A percentile compares a stretch with the other conserved stretches of the same genome.
Conservation (phyloP, 2,113 vertebrate genomes). For the Pardalotus punctatus region DNA sequence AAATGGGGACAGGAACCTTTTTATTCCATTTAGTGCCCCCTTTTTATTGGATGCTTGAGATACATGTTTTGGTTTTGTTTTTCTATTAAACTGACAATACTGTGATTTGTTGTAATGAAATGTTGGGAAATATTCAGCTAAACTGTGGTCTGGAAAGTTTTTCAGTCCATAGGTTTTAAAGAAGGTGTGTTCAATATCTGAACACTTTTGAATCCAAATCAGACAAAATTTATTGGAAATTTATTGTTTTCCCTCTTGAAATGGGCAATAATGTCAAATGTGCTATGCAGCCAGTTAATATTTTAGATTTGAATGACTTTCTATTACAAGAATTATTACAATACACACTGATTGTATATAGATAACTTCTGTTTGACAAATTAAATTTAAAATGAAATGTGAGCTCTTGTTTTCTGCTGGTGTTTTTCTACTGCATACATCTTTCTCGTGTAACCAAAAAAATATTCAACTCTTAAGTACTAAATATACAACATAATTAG, state of each 20-base stretch:
- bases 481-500: background rate
- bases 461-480: slow-evolving; percentile 15
- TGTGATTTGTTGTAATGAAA: slow-evolving; percentile 67
- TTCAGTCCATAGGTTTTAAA: slow-evolving; percentile 65
- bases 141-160: slow-evolving; percentile 64
- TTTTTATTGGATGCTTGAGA: slow-evolving; percentile 71
- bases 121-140: slow-evolving; percentile 63
- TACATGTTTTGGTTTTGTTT: slow-evolving; percentile 42
- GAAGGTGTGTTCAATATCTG: slow-evolving; percentile 45
- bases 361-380: slow-evolving; percentile 92
- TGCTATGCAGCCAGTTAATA: slow-evolving; percentile 94
- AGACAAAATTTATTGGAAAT: slow-evolving; percentile 75
- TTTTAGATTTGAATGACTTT: slow-evolving; percentile 83
- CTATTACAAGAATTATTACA: slow-evolving; percentile 88
- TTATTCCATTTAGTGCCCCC: slow-evolving; percentile 74
- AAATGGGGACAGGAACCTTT: slow-evolving; percentile 75
- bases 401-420: slow-evolving; percentile 71
- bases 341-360: slow-evolving; percentile 91
- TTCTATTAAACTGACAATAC: slow-evolving; percentile 65
- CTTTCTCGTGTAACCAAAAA: slow-evolving; percentile 40
- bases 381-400: slow-evolving; percentile 82
- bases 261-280: slow-evolving; percentile 92
- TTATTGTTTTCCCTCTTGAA: slow-evolving; percentile 72
- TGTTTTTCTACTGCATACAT: slow-evolving; percentile 22
- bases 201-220: slow-evolving; percentile 73